phyloP scores from a whole-genome alignment of 2,113 vertebrate genomes.

The Ariopsis seemanni region DNA sequence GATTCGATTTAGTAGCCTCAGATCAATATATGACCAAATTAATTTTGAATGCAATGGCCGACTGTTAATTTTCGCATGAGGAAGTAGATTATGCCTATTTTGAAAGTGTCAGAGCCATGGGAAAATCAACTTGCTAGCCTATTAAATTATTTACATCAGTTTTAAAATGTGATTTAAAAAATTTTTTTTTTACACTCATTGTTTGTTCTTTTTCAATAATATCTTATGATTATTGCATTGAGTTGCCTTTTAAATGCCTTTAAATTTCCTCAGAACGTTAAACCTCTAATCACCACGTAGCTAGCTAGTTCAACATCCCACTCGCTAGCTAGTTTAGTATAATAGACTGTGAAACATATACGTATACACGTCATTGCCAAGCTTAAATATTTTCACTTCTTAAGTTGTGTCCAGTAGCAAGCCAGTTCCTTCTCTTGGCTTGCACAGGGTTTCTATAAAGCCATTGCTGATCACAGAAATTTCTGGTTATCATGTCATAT shows the following conservation, averaged over 20 bases:
- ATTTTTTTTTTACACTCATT: too few species aligned
- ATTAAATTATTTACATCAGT: background rate
- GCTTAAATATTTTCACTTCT: background rate
- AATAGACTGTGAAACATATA: background rate
- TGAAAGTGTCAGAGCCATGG: background rate
- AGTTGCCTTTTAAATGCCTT: background rate
- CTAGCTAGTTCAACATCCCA: background rate
- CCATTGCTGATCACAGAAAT: background rate
- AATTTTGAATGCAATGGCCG: background rate
- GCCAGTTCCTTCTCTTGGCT: background rate
- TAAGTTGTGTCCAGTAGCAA: background rate
- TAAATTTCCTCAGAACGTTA: background rate
- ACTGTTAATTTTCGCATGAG: background rate
- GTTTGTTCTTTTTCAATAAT: background rate
- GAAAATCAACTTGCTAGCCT: background rate
- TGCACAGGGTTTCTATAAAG: background rate
- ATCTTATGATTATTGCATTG: background rate
- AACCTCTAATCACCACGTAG: background rate
- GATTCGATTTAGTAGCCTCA: background rate
- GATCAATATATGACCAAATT: background rate
- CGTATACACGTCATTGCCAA: background rate
- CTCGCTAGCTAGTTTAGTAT: background rate
- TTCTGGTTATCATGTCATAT: background rate
- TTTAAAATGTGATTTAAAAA: background rate
- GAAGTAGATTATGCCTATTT: background rate